Base-by-base conservation (phyloP, 2,888 invertebrate genomes). In the Phengaris arion region DNA sequence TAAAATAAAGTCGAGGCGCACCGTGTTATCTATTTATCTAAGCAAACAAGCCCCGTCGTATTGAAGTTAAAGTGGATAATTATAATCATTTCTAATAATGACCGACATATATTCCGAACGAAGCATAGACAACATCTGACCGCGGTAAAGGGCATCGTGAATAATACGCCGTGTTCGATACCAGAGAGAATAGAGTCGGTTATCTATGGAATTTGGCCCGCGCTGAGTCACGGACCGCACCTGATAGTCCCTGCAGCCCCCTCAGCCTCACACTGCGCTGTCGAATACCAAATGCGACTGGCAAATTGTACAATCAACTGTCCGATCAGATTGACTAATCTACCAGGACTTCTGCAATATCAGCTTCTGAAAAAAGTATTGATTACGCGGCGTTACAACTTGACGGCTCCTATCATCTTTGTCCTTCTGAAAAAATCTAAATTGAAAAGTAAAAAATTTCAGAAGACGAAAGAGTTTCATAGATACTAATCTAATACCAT, bases 151-250 rank as follows among this genome's bases (percentile, higher is more conserved):
- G 92, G 90, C 91, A 90, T 84, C 82, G 83, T 81, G 86, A 86
- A 86, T 87, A 87, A 81, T 81, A 85, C 86, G 86, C 84, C 84
- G 80, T 86, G 87, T 85, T 87, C 86, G 87, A 87, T 88, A 82
- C 80, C 80, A 80, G 78, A 81, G 81, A 81, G 83, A 82, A 82
- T 83, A 90, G 90, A 91, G 90, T 84, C 85, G 86, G 87, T 87
- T 90, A 90, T 91, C 90, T 89, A 86, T 83, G 92, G 92, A 90
- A 93, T 93, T 91, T 84, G 86, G 86, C 84, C 80, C 80, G 87
- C 84, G 85, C 84, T 90, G 92, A 91, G 83, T 91, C 92, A 92
- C 85, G 84, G 88, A 88, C 92, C 92, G 91, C 92, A 92, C 92
- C 92, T 93, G 92, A 91, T 87, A 89, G 86, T 82, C 83, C 84